Conservation (phyloP, 2,888 invertebrate genomes). For the Sceliomorpha sp. region DNA sequence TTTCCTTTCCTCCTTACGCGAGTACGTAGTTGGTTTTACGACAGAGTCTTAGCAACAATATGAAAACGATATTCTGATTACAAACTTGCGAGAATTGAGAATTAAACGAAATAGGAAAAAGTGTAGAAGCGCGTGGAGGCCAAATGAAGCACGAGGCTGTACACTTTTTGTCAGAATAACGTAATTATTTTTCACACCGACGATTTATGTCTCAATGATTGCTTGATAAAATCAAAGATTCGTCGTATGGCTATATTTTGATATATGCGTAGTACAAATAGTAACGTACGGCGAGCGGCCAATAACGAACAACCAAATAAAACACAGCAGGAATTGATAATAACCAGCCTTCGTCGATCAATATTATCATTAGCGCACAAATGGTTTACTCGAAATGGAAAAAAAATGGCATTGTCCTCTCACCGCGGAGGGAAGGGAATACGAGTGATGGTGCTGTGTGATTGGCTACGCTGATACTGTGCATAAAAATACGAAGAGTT, state of each 20-base stretch:
- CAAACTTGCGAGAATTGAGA: background rate
- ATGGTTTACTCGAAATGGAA: conserved; percentile 30
- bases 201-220: conserved; percentile 12
- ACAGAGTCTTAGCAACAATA: conserved; percentile 1
- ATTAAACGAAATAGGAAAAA: conserved; percentile 4
- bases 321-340: conserved; percentile 56
- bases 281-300: conserved; percentile 41
- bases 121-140: background rate
- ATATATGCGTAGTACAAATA: conserved; percentile 56
- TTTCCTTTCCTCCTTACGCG: conserved; percentile 7
- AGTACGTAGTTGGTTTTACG: conserved; percentile 3
- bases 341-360: conserved; percentile 58
- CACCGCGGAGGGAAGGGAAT: conserved; percentile 20
- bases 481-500: conserved; percentile 31
- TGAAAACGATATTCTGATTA: too few relatives aligned
- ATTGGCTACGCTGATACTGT: conserved; percentile 40
- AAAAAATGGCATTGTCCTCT: conserved; percentile 19
- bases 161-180: conserved; percentile 6
- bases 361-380: conserved; percentile 59
- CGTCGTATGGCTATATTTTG: conserved; percentile 53
- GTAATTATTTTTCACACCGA: conserved; percentile 15
- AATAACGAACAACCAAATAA: conserved; percentile 44
- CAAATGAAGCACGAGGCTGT: conserved; percentile 14
- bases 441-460: conserved; percentile 28
- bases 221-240: conserved; percentile 27